phyloP scores from a whole-genome alignment of 2,888 invertebrate genomes.

The Drosophila helvetica region DNA sequence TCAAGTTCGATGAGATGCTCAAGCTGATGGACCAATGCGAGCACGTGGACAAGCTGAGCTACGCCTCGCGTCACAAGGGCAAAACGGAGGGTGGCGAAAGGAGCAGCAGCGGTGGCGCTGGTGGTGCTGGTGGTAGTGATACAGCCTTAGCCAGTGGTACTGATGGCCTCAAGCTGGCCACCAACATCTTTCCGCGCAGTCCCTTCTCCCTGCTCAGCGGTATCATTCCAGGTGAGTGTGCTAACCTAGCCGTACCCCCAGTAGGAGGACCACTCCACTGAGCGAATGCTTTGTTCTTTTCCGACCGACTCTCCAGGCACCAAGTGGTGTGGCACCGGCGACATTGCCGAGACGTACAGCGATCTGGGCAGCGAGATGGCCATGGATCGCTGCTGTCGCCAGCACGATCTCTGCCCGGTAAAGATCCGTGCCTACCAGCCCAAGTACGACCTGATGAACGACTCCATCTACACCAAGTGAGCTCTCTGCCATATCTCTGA shows the following conservation, averaged over 20 bases:
- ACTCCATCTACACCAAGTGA: conserved; percentile 92
- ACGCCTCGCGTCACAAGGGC: conserved; percentile 56
- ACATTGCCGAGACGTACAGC: conserved; percentile 92
- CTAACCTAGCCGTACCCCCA: too few species aligned
- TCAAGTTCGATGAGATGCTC: conserved; percentile 90
- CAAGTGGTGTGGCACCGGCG: conserved; percentile 96
- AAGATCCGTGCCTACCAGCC: conserved; percentile 86
- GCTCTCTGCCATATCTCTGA: conserved; percentile 42
- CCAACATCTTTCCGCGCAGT: conserved; percentile 86
- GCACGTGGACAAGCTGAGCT: conserved; percentile 85
- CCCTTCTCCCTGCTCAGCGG: conserved; percentile 90
- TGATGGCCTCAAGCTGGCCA: conserved; percentile 77
- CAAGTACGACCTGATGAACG: conserved; percentile 93
- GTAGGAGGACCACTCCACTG: too few species aligned
- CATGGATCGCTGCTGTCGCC: conserved; percentile 93
- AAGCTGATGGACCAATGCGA: conserved; percentile 92
- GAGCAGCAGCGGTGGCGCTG: conserved; percentile 57
- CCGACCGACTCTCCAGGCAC: conserved; percentile 86
- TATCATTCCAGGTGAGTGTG: conserved; percentile 89
- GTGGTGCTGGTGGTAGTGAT: conserved; percentile 67
- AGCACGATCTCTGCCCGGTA: conserved; percentile 95
- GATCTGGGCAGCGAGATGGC: conserved; percentile 90
- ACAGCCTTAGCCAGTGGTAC: conserved; percentile 48
- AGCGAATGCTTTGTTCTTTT: background rate
- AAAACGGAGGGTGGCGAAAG: conserved; percentile 65